Evolutionary conservation across 2,888 invertebrate species (phyloP).

Genomic region (Pristionchus mayeri): DNA sequence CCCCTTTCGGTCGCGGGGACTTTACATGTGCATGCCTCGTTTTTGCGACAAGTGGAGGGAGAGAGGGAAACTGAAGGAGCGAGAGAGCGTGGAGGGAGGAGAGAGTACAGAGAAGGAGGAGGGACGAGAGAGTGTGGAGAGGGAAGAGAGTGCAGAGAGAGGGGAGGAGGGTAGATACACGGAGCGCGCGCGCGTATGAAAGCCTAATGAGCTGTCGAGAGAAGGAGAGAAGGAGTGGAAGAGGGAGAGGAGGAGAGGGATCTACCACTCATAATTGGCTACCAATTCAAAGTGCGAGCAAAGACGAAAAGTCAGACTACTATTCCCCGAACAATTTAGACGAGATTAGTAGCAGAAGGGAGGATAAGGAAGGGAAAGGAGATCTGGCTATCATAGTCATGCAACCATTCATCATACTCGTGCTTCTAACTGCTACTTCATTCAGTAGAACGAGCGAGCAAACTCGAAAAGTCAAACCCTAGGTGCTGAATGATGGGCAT

Average conservation of each 20-base stretch:
- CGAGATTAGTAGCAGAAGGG: no score
- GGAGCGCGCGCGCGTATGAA: conserved; percentile 45
- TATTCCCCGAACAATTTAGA: no score
- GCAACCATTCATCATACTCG: no score
- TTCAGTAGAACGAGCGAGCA: no score
- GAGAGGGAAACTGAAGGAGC: not conserved
- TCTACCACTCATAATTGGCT: no score
- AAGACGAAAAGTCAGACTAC: no score
- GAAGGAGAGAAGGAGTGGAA: conserved; percentile 6
- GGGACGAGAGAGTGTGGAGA: not conserved
- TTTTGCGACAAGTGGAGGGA: not conserved
- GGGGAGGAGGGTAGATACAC: not conserved
- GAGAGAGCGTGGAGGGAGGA: not conserved
- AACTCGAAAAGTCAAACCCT: no score
- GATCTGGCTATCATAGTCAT: no score
- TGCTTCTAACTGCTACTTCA: no score
- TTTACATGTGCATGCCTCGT: not conserved
- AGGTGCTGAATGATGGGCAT: no score
- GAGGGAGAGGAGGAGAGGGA: conserved; percentile 2
- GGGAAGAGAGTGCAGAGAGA: not conserved
- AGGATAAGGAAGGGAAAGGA: no score
- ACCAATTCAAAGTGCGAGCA: no score
- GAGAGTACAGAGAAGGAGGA: not conserved
- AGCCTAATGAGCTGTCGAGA: not conserved
- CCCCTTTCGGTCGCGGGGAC: not conserved